Percentiles rank a stretch among this genome's conserved stretches.
These are phyloP conservation scores for Drosophila aff. DNA, from an alignment of 1,140 invertebrate species.

Conservation along the genomic window DNA sequence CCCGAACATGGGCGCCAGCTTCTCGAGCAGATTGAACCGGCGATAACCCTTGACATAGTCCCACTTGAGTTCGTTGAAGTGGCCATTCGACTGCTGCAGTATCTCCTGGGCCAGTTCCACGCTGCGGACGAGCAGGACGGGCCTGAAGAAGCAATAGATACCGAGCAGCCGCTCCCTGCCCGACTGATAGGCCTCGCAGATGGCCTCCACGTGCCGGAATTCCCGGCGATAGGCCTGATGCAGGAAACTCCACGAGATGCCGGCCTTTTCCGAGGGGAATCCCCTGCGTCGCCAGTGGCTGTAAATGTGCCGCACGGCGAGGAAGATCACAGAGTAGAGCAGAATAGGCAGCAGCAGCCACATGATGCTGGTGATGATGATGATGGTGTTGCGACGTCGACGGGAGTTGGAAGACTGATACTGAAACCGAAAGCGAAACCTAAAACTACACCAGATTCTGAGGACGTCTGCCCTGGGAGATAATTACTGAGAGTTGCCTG, in stretches of 20 bases:
- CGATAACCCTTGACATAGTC: conserved; percentile 69
- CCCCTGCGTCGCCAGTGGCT: conserved; percentile 77
- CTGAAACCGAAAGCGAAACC: conserved; percentile 17
- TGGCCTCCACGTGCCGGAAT: conserved; percentile 74
- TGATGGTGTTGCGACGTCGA: conserved; percentile 40
- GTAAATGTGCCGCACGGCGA: conserved; percentile 74
- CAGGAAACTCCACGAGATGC: conserved; percentile 62
- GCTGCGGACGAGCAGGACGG: conserved; percentile 69
- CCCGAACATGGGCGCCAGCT: conserved; percentile 66
- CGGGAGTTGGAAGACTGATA: conserved; percentile 49
- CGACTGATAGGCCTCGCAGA: conserved; percentile 65
- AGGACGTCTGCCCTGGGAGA: conserved; percentile 40
- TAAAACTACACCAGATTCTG: conserved; percentile 27
- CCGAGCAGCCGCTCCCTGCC: conserved; percentile 63
- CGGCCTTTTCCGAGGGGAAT: conserved; percentile 65
- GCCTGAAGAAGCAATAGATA: conserved; percentile 78
- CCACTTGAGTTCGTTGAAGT: conserved; percentile 73
- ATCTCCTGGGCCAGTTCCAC: conserved; percentile 64
- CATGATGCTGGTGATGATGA: conserved; percentile 41
- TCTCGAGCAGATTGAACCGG: conserved; percentile 74
- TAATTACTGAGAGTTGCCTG: conserved; percentile 66
- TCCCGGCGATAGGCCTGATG: conserved; percentile 67
- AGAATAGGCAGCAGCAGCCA: conserved; percentile 80
- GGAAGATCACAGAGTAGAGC: conserved; percentile 66
- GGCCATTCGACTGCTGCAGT: conserved; percentile 60